Evolutionary conservation across 1,140 invertebrate genomes (phyloP), one percentile per base, ranked within the genome.

Genomic region (Limonius californicus): DNA sequence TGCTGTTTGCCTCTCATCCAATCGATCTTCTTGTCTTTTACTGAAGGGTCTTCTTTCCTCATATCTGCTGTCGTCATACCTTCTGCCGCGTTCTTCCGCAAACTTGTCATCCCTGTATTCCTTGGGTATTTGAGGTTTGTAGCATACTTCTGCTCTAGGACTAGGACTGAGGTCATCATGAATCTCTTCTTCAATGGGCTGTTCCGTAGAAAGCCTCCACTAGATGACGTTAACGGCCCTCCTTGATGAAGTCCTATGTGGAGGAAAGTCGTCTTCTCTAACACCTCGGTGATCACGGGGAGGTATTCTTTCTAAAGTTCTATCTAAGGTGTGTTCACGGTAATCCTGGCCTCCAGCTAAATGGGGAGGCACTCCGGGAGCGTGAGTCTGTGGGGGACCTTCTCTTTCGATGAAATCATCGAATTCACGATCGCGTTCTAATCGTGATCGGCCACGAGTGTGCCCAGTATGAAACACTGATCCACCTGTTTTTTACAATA

Each of bases 221-320:
- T 80, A 81, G 68, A 81, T 79, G 69, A 78, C 80, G 68, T 83
- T 82, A 23, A 82, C 74, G 23, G 78, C 78, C 59, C 80, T 71
- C 56, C 80, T 74, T 18, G 81, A 80, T 12, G 79, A 76, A 19
- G 78, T 74, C 61, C 77, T 73, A 68, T 82, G 80, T 14, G 79
- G 73, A 8, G 79, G 76, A 65, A 79, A 78, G 67, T 81, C 78
- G 19, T 82, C 80, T 45, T 77, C 67, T 68, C 77, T 66, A 68
- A 65, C 39, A 1, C 64, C 62, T 53, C 71, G 58, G 23, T 70
- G 70, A 14, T 77, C 72, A 35, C 74, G 64, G 16, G 67, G 65
- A 30, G 69, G 67, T 57, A 70, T 56, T 42, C 69, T 50, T 42
- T 71, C 69, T 45, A 70, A 47, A 2, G 63, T 64, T 54, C 70